Conservation (phyloP, 2,888 invertebrate genomes). For the Mesoligia furuncula region DNA sequence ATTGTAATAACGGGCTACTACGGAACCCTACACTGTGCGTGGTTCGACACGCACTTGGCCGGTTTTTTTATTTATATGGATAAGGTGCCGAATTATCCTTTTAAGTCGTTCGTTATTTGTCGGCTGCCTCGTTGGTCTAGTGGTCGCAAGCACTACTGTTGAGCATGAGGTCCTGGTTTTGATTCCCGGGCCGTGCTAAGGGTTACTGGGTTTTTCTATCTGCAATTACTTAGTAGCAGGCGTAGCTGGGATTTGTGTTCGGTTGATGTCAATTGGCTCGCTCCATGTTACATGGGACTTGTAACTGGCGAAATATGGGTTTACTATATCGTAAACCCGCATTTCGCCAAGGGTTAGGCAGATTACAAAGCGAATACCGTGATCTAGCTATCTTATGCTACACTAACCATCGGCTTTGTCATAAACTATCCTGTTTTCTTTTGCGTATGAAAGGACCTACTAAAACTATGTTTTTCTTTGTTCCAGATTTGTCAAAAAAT, state of each 20-base stretch:
- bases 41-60: too few species aligned
- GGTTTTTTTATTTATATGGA: too few species aligned
- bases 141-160: not conserved
- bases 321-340: not conserved
- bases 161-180: not conserved
- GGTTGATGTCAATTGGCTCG: not conserved
- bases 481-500: conserved; percentile 89
- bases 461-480: conserved; percentile 69
- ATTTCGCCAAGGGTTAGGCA: not conserved
- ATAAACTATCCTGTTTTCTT: not conserved
- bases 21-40: too few species aligned
- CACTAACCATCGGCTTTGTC: not conserved
- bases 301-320: not conserved
- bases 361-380: not conserved
- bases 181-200: not conserved
- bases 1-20: too few species aligned
- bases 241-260: not conserved
- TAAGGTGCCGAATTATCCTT: not conserved
- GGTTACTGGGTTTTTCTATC: not conserved
- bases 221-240: not conserved
- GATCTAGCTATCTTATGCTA: not conserved
- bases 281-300: not conserved
- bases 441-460: not conserved
- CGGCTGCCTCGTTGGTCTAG: not conserved
- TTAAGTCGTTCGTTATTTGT: not conserved